Evolutionary conservation across 2,797 vertebrate species (phyloP).

Genomic region (Adelosebastes latens): DNA sequence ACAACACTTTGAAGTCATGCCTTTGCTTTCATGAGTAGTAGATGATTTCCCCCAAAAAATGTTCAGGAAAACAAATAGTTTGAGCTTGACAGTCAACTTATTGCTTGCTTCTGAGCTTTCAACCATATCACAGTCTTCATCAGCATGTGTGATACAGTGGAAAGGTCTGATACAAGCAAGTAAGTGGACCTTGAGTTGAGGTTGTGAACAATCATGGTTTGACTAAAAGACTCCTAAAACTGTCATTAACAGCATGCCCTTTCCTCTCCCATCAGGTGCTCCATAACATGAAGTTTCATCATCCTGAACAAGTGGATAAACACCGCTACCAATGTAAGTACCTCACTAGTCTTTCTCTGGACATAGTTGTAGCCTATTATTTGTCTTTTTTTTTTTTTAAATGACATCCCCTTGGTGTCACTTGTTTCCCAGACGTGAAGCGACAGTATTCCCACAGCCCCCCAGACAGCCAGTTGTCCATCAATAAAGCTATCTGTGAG

Average conservation of each 20-base stretch:
- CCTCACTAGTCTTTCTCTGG: neutral
- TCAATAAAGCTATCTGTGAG: conserved; percentile 8
- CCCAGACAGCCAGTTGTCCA: neutral
- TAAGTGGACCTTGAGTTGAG: neutral
- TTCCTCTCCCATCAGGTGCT: neutral
- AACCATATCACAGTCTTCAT: neutral
- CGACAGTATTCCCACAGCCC: neutral
- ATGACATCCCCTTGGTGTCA: neutral
- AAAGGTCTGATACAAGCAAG: neutral
- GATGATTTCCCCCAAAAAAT: neutral
- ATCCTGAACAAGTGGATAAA: neutral
- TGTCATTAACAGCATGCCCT: neutral
- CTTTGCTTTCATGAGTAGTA: neutral
- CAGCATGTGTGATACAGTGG: neutral
- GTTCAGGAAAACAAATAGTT: neutral
- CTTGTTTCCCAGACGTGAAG: neutral
- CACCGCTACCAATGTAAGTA: neutral
- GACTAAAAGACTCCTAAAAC: neutral
- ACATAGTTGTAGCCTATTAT: neutral
- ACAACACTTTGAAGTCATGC: neutral
- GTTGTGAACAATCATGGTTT: neutral
- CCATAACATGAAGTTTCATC: too few species aligned
- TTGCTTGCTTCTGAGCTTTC: neutral
- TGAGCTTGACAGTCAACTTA: neutral
- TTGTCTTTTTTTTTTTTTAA: neutral